Conservation (phyloP, 2,113 vertebrate species). For the Bubo scandiacus region DNA sequence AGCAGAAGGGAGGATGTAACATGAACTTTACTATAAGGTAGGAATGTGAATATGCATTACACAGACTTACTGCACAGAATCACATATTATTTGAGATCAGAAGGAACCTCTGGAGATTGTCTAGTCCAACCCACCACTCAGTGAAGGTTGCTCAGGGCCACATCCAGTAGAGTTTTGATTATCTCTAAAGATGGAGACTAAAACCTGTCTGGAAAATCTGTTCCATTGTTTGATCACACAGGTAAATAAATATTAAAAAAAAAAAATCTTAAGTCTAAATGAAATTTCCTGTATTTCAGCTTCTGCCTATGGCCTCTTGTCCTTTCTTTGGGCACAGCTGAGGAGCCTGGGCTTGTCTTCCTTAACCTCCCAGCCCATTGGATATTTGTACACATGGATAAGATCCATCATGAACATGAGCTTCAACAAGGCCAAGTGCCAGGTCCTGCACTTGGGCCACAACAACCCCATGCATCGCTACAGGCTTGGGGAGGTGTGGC, state of each 20-base stretch:
- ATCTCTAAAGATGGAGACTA: not conserved
- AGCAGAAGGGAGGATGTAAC: not conserved
- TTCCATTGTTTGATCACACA: not conserved
- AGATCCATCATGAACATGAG: not conserved
- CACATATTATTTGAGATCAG: not conserved
- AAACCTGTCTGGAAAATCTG: not conserved
- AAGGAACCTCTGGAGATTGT: not conserved
- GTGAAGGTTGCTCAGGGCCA: not conserved
- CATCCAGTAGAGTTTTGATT: not conserved
- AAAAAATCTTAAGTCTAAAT: not conserved
- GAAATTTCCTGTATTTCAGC: not conserved
- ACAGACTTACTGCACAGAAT: not conserved
- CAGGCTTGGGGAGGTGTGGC: too few species aligned
- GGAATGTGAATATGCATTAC: not conserved
- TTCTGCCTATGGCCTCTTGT: not conserved
- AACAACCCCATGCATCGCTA: too few species aligned
- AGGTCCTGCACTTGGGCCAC: too few species aligned
- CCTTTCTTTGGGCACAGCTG: not conserved
- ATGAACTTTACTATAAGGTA: not conserved
- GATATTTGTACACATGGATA: not conserved
- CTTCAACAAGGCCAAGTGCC: too few species aligned
- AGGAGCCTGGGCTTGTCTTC: not conserved
- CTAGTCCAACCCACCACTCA: not conserved
- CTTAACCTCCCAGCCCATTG: fast-evolving
- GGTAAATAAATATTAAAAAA: not conserved